phyloP scores from a whole-genome alignment of 2,113 vertebrate species.

The Lates calcarifer region DNA sequence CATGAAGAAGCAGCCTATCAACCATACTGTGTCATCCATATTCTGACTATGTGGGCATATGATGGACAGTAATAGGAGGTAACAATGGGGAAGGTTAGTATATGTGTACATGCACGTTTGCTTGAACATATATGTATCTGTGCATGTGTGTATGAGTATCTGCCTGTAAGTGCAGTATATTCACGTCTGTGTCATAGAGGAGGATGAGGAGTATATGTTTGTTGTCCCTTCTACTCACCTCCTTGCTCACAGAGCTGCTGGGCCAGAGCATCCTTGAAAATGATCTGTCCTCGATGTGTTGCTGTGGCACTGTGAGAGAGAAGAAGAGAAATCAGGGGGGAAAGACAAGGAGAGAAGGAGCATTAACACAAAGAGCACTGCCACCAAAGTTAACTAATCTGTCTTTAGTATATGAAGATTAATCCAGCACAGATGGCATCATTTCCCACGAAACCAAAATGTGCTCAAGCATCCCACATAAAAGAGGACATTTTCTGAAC shows the following conservation, averaged over 20 bases:
- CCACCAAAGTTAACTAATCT: conserved; percentile 35
- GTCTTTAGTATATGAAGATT: conserved; percentile 54
- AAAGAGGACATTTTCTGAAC: conserved; percentile 19
- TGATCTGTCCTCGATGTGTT: conserved; percentile 95
- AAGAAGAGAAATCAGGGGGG: conserved; percentile 33
- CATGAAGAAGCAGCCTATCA: conserved; percentile 54
- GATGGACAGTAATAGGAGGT: conserved; percentile 48
- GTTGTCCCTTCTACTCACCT: conserved; percentile 86
- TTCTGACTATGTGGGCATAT: conserved; percentile 39
- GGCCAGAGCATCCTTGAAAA: conserved; percentile 99
- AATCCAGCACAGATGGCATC: conserved; percentile 51
- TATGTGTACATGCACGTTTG: conserved; percentile 25
- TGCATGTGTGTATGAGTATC: conserved; percentile 24
- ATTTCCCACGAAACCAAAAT: conserved; percentile 41
- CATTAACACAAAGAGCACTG: conserved; percentile 28
- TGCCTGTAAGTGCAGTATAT: conserved; percentile 4
- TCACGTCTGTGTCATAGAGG: conserved; percentile 15
- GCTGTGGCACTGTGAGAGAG: conserved; percentile 92
- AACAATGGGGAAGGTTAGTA: not conserved
- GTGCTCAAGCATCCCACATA: not conserved
- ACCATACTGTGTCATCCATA: conserved; percentile 37
- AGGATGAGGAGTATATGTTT: not conserved
- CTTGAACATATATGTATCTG: conserved; percentile 21
- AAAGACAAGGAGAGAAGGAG: conserved; percentile 24
- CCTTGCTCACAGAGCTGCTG: conserved; percentile 98